Evolutionary conservation across 2,113 vertebrate species (phyloP), one percentile per base, ranked within the genome.

Genomic region (Ramphastos sulfuratus): DNA sequence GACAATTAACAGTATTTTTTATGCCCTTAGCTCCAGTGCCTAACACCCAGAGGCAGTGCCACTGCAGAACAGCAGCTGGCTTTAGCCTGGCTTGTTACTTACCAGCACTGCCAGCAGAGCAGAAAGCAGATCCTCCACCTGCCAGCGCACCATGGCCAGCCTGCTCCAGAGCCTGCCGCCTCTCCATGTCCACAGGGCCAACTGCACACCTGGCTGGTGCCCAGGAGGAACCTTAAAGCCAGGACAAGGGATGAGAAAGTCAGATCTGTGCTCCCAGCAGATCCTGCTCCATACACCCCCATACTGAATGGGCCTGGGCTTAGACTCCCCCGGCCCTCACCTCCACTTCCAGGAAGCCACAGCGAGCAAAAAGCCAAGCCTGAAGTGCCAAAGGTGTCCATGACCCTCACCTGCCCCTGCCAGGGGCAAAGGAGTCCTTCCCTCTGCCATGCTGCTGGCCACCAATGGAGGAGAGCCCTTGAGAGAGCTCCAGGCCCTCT

Each of bases 401-500:
- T 12, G 60, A 7, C 20, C 70, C 69, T 31, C n/a, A 19, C 20
- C 66, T 35, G 59, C 15, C 50, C 50, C 60, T 54, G 37, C 59
- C n/a, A 10, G 4, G 0, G 28, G 18, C 11, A 54, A 42, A 28
- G 30, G 30, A 44, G 14, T 18, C 31, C 30, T 33, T 35, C 46
- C 14, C 24, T 28, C 67, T 30, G 24, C 37, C 42, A 15, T 9
- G 28, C 28, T 30, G 8, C 42, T 42, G 58, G 33, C 59, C 60
- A 25, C 42, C 30, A 8, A 33, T 20, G 4, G 2, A 63, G 27
- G 24, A 54, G n/a, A 39, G 37, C 37, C 37, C 37, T 39, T 39
- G 37, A 39, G 18, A 50, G 9, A 33, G 28, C n/a, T 17, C 48
- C 2, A 1, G 27, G 31, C 46, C 61, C 56, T 2, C 0, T 25